These are phyloP conservation scores for Armadillidium nasatum DNA, from an alignment of 1,140 invertebrate genomes.

Conservation along the genomic window DNA sequence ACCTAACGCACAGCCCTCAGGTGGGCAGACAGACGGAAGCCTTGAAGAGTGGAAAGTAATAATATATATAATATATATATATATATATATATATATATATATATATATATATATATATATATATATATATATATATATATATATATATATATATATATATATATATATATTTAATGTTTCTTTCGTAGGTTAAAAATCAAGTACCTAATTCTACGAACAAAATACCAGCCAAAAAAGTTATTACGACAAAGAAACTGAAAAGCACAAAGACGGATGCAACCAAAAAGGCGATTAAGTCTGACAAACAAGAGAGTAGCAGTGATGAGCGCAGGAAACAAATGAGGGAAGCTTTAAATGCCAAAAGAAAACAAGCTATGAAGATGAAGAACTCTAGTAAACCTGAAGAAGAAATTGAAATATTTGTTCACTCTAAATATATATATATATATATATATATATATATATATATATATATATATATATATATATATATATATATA, in stretches of 20 bases:
- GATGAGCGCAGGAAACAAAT: slow-evolving; percentile 69
- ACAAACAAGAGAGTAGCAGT: slow-evolving; percentile 53
- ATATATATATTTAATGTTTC: neutral
- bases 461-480: too few species aligned
- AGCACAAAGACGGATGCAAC: slow-evolving; percentile 69
- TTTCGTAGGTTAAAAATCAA: neutral
- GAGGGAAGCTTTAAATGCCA: slow-evolving; percentile 47
- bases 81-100: too few species aligned
- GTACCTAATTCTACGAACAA: too few species aligned
- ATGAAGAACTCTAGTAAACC: neutral
- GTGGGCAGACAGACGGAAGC: too few species aligned
- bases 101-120: too few species aligned
- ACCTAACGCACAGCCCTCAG: too few species aligned
- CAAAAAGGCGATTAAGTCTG: slow-evolving; percentile 53
- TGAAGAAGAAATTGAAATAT: neutral
- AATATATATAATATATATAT: too few species aligned
- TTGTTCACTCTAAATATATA: neutral
- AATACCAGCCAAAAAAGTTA: too few species aligned
- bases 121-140: too few species aligned
- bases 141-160: neutral
- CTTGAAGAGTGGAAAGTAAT: too few species aligned
- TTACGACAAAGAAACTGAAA: slow-evolving; percentile 50
- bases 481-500: too few species aligned
- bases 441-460: too few species aligned
- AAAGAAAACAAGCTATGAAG: slow-evolving; percentile 12